Percentiles rank a stretch among this genome's conserved stretches.
These are phyloP conservation scores for Olivierus martensii DNA, from an alignment of 1,140 invertebrate species.

Conservation along the genomic window DNA sequence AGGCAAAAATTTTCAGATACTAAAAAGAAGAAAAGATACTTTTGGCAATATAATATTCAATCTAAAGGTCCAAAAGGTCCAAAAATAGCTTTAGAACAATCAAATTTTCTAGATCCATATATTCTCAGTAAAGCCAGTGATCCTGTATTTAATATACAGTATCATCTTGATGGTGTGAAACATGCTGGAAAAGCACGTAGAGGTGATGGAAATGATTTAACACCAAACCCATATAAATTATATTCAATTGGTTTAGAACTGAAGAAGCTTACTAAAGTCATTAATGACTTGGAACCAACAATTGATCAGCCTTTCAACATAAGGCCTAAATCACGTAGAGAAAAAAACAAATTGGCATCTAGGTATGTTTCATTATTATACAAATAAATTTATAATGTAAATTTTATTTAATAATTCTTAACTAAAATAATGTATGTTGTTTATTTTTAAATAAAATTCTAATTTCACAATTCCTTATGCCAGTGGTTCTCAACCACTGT, in stretches of 20 bases:
- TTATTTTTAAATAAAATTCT: too few relatives aligned
- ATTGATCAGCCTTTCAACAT: constrained; percentile 67
- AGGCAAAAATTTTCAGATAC: too few relatives aligned
- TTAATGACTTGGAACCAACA: constrained; percentile 89
- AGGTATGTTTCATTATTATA: constrained; percentile 19
- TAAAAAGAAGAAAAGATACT: constrained; percentile 41
- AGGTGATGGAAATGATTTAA: constrained; percentile 96
- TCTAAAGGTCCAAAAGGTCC: constrained; percentile 94
- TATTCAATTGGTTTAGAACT: constrained; percentile 81
- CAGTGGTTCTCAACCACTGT: too few relatives aligned
- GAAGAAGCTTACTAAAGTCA: constrained; percentile 74
- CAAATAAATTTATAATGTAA: too few relatives aligned
- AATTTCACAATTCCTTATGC: too few relatives aligned
- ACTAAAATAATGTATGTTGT: too few relatives aligned
- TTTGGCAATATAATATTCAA: constrained; percentile 98
- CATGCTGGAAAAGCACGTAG: constrained; percentile 85
- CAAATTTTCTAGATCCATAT: constrained; percentile 74
- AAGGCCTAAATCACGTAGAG: constrained; percentile 80
- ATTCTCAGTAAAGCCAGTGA: constrained; percentile 75
- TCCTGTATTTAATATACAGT: constrained; percentile 85
- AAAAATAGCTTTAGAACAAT: constrained; percentile 28
- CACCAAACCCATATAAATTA: constrained; percentile 87
- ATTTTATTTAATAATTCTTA: too few relatives aligned
- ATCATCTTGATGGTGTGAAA: constrained; percentile 44
- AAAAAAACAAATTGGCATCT: constrained; percentile 95